phyloP scores from a whole-genome alignment of 1,140 invertebrate genomes.

The Drosophila rhopaloa region DNA sequence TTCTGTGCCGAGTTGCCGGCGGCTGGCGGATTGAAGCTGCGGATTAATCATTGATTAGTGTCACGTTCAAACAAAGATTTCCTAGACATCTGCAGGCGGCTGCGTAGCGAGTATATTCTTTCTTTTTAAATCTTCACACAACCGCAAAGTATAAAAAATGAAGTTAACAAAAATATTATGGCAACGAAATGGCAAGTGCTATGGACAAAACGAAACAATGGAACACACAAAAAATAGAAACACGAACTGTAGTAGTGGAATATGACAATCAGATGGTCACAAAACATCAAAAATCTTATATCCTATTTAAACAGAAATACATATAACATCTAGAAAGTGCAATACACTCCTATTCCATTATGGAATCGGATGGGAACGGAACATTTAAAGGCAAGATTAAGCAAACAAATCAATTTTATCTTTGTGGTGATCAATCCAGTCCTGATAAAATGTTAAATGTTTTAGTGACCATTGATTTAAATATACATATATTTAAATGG shows the following conservation, averaged over 20 bases:
- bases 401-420: background rate
- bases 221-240: slow-evolving; percentile 7
- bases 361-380: background rate
- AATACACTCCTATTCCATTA: background rate
- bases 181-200: slow-evolving; percentile 6
- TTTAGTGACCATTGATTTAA: too few relatives aligned
- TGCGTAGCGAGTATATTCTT: background rate
- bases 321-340: background rate
- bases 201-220: slow-evolving; percentile 3
- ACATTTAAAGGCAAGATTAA: background rate
- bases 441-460: too few relatives aligned
- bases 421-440: background rate
- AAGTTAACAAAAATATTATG: background rate
- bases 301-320: background rate
- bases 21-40: slow-evolving; percentile 69
- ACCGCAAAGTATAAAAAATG: background rate
- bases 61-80: background rate
- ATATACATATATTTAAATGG: too few relatives aligned
- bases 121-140: background rate
- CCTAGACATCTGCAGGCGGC: slow-evolving; percentile 2
- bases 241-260: slow-evolving; percentile 18
- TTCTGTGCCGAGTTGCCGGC: slow-evolving; percentile 55
- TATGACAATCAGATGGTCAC: slow-evolving; percentile 2
- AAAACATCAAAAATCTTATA: background rate
- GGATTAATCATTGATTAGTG: slow-evolving; percentile 11